Evolutionary conservation across 2,888 invertebrate species (phyloP), one percentile per base, ranked within the genome.

Genomic region (Osedax fenrisi): DNA sequence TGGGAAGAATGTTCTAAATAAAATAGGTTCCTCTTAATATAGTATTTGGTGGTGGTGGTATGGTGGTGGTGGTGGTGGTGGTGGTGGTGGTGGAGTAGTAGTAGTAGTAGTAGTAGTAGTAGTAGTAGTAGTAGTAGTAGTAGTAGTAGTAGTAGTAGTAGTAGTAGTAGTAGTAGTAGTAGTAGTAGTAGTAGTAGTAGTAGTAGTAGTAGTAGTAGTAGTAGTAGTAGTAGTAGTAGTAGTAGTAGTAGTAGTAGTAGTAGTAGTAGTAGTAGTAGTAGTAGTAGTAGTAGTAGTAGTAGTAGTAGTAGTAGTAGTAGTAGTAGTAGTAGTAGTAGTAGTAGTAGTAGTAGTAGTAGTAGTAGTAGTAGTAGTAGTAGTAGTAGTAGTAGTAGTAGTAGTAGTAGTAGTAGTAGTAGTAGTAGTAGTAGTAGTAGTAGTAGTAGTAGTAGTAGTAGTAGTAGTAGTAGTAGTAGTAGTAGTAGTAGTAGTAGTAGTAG

Each of bases 181-280:
- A 23, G 61, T 75, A 26, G 76, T 59, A 27, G 62, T 75, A 64
- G 25, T 69, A 56, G 27, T 61, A 61, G 3, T 3, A 3, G 61
- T 61, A 61, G 61, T 3, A 3, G 61, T 61, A 61, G 61, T 3
- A 3, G 61, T 61, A 61, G 61, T 3, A 3, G 61, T 61, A 61
- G 61, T 3, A 3, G 61, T 61, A 61, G 61, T 3, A 3, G 61
- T 2, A 61, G 61, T 3, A 3, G 61, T 61, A 61, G 61, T 3
- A 3, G 3, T 61, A 61, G 3, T 3, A 3, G 3, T 3, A 61
- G 3, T 3, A 22, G 61, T 3, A 61, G 61, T 3, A 3, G 61
- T 2, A 61, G 61, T 2, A 61, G 61, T 61, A 61, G 80, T 79
- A 27, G 79, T 75, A 3, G 80, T 79, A 3, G 80, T 79, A 13